Base-by-base conservation (phyloP, 2,888 invertebrate species). In the Tortricodes alternella region DNA sequence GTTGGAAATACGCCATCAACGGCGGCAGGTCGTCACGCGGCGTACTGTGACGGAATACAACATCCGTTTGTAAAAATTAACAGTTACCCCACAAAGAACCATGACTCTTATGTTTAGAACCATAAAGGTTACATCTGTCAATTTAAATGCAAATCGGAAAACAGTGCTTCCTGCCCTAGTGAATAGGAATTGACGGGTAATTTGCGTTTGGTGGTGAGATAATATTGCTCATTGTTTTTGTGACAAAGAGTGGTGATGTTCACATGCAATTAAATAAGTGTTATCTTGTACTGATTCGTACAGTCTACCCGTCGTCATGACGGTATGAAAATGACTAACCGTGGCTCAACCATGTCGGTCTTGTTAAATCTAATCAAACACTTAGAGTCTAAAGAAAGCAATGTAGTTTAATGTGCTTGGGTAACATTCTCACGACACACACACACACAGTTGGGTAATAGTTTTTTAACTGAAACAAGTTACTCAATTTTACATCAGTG, bases 161-260 rank as follows among this genome's bases (percentile, higher is more conserved):
- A 85, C 85, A 73, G 70, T 68, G 73, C 76, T 83, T 83, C 86
- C 87, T 81, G 84, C 71, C 71, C 70, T 76, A 75, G 72, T 80
- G 75, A 77, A 76, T 79, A 76, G 73, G 70, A 74, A 73, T 74
- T 50, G 56, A 50, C 44, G 56, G 56, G 56, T 44, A 56, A 50
- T 56, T 49, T 56, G 49, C 44, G 56, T 55, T 49, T 43, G 27
- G 48, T 19, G 41, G 35, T 21, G 48, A 55, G 55, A 55, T 55
- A 55, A 55, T 55, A 43, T 49, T 55, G 13, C 23, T 34, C 34
- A 49, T 55, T 48, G 55, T 55, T 9, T 43, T 34, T 41, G 27
- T 11, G 46, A 55, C 34, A 27, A 48, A 43, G 16, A 32, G 27
- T 41, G 46, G 29, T 24, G 23, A 41, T 15, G 35, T 41, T 55